Evolutionary conservation across 2,888 invertebrate genomes (phyloP).

Genomic region (Leptura quadrifasciata): DNA sequence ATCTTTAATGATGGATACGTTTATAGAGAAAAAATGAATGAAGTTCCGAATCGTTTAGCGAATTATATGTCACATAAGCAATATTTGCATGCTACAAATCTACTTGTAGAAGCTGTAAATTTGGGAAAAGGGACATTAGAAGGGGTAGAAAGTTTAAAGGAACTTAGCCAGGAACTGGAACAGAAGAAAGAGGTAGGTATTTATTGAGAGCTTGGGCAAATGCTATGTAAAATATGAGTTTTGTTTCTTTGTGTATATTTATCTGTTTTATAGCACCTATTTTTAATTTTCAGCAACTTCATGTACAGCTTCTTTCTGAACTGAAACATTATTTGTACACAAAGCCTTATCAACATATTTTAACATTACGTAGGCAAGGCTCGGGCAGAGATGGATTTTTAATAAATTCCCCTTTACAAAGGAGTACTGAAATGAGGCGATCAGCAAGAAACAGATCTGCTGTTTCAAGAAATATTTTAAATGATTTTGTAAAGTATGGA

Average conservation of each 20-base stretch:
- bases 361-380: conserved; percentile 78
- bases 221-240: too few relatives aligned
- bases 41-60: conserved; percentile 83
- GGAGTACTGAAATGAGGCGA: conserved; percentile 77
- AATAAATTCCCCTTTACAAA: conserved; percentile 75
- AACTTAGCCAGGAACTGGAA: conserved; percentile 86
- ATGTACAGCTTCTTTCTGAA: conserved; percentile 82
- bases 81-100: conserved; percentile 90
- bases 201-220: background rate
- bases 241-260: background rate
- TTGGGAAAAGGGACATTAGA: conserved; percentile 84
- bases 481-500: conserved; percentile 63
- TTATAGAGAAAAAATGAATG: conserved; percentile 83
- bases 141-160: conserved; percentile 89
- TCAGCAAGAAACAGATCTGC: conserved; percentile 77
- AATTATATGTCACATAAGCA: conserved; percentile 83
- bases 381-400: conserved; percentile 76
- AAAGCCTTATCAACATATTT: conserved; percentile 70
- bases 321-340: conserved; percentile 83
- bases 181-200: conserved; percentile 80
- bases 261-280: conserved; percentile 40
- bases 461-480: conserved; percentile 77
- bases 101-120: conserved; percentile 83
- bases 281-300: conserved; percentile 76
- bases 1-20: background rate